Percentiles rank a stretch among this genome's conserved stretches.
phyloP scores from a whole-genome alignment of 2,888 invertebrate species.

The Selenia dentaria region DNA sequence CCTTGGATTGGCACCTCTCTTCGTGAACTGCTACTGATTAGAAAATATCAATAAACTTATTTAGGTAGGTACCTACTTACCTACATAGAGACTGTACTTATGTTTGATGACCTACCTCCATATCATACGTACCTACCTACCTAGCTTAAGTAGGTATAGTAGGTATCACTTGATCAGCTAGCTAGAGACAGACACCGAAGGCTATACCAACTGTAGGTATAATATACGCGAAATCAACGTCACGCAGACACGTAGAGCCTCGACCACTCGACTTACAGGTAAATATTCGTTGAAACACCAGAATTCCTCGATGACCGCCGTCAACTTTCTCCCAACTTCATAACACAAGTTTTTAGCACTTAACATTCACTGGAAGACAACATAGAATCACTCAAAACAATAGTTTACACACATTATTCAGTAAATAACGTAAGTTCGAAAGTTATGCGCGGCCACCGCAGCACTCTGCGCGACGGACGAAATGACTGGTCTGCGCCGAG shows the following conservation, averaged over 20 bases:
- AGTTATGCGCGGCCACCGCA: slow-evolving; percentile 54
- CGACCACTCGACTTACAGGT: slow-evolving; percentile 69
- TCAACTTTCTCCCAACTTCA: slow-evolving; percentile 78
- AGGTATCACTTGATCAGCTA: too few relatives aligned
- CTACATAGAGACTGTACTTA: too few relatives aligned
- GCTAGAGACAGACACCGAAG: slow-evolving; percentile 30
- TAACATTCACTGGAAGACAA: slow-evolving; percentile 66
- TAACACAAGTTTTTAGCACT: slow-evolving; percentile 73
- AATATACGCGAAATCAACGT: slow-evolving; percentile 58
- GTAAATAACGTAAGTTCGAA: slow-evolving; percentile 43
- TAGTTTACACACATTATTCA: slow-evolving; percentile 75
- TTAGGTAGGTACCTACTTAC: too few relatives aligned
- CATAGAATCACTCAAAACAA: slow-evolving; percentile 63
- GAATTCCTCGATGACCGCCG: slow-evolving; percentile 67
- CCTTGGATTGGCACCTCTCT: too few relatives aligned
- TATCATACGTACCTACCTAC: too few relatives aligned
- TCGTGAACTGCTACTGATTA: too few relatives aligned
- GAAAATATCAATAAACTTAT: too few relatives aligned
- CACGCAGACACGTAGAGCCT: slow-evolving; percentile 72
- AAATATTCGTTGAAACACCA: slow-evolving; percentile 64
- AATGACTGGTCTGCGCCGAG: slow-evolving; percentile 59
- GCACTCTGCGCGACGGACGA: slow-evolving; percentile 63
- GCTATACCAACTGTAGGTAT: slow-evolving; percentile 15
- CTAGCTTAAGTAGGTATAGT: too few relatives aligned
- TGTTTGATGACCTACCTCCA: too few relatives aligned